Conservation (phyloP, 2,888 invertebrate species). For the Tipula helvola region DNA sequence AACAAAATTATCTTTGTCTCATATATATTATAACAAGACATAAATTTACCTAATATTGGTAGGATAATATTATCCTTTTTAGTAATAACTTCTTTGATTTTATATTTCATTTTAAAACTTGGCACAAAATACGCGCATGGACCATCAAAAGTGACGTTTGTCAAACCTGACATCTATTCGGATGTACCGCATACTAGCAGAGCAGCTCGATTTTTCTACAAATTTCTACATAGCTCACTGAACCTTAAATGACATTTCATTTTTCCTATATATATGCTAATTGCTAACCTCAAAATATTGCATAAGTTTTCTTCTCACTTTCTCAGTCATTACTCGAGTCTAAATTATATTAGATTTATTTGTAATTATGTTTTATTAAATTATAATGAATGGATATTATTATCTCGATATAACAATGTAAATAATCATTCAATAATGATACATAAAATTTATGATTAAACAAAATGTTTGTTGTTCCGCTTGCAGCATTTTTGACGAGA, state of each 20-base stretch:
- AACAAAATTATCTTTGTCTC: not conserved
- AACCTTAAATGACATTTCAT: not conserved
- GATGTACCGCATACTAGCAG: not conserved
- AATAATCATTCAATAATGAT: slow-evolving; percentile 24
- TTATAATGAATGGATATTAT: slow-evolving; percentile 35
- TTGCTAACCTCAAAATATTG: not conserved
- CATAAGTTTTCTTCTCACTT: not conserved
- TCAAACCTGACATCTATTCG: not conserved
- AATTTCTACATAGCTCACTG: not conserved
- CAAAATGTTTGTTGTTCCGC: slow-evolving; percentile 5
- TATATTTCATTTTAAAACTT: not conserved
- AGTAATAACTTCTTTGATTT: not conserved
- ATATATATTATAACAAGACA: not conserved
- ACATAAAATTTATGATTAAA: not conserved
- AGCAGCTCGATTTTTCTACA: no score
- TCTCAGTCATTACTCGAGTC: not conserved
- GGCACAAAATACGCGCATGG: not conserved
- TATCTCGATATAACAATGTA: slow-evolving; percentile 45
- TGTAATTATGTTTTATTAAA: not conserved
- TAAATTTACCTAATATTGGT: slow-evolving; percentile 5
- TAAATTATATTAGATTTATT: not conserved
- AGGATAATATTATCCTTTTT: not conserved
- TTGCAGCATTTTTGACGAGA: slow-evolving; percentile 37
- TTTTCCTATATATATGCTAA: not conserved
- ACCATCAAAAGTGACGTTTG: not conserved